Evolutionary conservation across 2,888 invertebrate species (phyloP), one percentile per base, ranked within the genome.

Genomic region (Linnaemya vulpina): DNA sequence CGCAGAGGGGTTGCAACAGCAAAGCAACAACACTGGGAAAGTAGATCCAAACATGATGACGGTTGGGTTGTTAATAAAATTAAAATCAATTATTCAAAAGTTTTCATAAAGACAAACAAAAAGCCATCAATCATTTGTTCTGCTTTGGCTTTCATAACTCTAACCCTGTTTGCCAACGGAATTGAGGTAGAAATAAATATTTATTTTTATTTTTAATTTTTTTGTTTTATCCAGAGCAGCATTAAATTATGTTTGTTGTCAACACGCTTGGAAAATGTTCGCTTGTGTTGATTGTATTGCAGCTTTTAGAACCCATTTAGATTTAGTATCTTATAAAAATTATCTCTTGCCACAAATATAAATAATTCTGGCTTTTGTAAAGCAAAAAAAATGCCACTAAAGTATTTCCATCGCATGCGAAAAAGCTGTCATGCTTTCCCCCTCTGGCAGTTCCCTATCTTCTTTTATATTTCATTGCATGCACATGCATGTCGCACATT

Each of bases 41-140:
- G 5, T 17, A 35, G 51, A 68, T 25, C n/a, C 15, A 40, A 53
- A 25, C 40, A 76, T 43, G 55, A 58, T n/a, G n/a, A n/a, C n/a
- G n/a, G n/a, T n/a, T n/a, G 17, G 55, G 43, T 9, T 73, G 46
- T n/a, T n/a, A n/a, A n/a, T 38, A 38, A 62, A 62, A 51, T 15
- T 17, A 58, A 79, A 65, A 75, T 70, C 60, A 65, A 67, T 82
- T 76, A 49, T 55, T 71, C 55, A 76, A 73, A 82, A 78, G 15
- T 17, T 46, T 25, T 0, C 9, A 51, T 30, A 71, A 71, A 38
- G 35, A 25, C 5, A n/a, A 70, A 74, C 51, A 53, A 46, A 43
- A 9, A 71, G 55, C 71, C 73, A 80, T 80, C 80, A 76, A 84
- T 84, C 80, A 76, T 76, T 76, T 71, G 13, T 11, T 10, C 1